Evolutionary conservation across 2,113 vertebrate genomes (phyloP).

Genomic region (Thinocorus orbignyianus): DNA sequence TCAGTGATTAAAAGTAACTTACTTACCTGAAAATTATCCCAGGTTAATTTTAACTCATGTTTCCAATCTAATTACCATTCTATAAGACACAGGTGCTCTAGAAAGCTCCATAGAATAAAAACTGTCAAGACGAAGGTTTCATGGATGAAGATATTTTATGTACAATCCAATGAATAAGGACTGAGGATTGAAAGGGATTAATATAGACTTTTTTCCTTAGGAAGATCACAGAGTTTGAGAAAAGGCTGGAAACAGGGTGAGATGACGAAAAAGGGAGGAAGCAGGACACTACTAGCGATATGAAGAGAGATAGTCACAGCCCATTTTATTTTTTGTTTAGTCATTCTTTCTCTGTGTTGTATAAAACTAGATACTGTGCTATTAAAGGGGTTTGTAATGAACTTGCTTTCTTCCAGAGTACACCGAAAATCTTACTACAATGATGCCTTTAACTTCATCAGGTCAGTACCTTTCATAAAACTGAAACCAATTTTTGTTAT

Average conservation of each 20-base stretch:
- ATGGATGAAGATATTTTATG: neutral
- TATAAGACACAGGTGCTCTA: neutral
- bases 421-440: conserved; percentile 2
- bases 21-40: neutral
- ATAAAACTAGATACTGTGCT: neutral
- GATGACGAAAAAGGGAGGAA: neutral
- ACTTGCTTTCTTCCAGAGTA: neutral
- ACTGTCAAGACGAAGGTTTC: neutral
- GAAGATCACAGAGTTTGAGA: neutral
- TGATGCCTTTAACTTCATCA: neutral
- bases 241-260: neutral
- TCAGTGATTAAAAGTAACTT: neutral
- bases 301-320: neutral
- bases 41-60: neutral
- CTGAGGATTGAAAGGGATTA: neutral
- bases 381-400: neutral
- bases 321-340: neutral
- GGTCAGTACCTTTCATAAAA: conserved; percentile 8
- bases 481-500: neutral
- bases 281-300: neutral
- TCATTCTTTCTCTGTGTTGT: neutral
- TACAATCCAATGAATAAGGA: neutral
- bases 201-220: neutral
- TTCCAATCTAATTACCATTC: neutral
- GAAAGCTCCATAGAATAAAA: neutral